Base-by-base conservation (phyloP, 2,113 vertebrate species). In the Cheilinus undulatus region DNA sequence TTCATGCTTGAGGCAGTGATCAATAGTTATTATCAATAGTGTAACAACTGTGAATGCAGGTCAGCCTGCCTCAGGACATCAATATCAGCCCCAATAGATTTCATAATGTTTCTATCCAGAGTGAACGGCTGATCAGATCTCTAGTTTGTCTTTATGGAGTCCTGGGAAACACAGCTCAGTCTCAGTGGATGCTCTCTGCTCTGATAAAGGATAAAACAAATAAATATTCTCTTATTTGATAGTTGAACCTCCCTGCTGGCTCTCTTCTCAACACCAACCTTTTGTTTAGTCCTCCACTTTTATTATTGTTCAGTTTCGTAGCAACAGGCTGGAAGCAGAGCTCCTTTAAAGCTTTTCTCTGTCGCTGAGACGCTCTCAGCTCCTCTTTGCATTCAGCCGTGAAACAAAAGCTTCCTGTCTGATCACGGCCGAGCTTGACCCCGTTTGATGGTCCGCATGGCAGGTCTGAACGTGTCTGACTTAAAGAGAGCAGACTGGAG, bases 341-440 rank as follows among this genome's bases (percentile, higher is more conserved):
- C 73, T 66, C 42, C 54, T 71, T 72, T 73, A 66, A 51, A 73
- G 82, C 43, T 26, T 56, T 42, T 42, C 52, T 65, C 12, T 43
- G 52, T 63, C 51, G 14, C 36, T 27, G 36, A 14, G 3, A 76
- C 12, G 1, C 60, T 40, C 38, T 9, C 46, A 28, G 45, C 54
- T 23, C 46, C 24, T 32, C 36, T 73, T 66, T 74, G 38, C 20
- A 48, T 80, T 60, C 69, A 59, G 51, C 68, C 5, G 11, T 19
- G 20, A 69, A 67, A 69, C 54, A 81, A 69, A 73, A 73, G 69
- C 78, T 45, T 68, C 10, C 23, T 51, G 42, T 50, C n/a, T 68
- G 62, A 59, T 78, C 67, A 60, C 22, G 49, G 19, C 32, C 59
- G 38, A 4, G n/a, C 11, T 43, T 10, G 11, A 62, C 8, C 19